Conservation (phyloP, 2,113 vertebrate species). For the Etia nguti region DNA sequence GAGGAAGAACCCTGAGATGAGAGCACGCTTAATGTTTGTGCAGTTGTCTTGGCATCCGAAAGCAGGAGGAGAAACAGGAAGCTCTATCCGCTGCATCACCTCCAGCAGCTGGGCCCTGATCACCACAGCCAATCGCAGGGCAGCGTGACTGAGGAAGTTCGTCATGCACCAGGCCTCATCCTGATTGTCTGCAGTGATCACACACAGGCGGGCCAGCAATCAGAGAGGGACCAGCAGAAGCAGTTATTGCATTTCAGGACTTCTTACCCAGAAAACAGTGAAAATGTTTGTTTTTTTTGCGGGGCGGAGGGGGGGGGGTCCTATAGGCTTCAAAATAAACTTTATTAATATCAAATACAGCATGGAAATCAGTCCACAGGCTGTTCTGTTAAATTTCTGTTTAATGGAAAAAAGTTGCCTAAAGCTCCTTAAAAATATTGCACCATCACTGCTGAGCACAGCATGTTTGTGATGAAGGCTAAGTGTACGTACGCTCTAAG, state of each 20-base stretch:
- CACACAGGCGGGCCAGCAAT: neutral
- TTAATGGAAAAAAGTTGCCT: neutral
- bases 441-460: neutral
- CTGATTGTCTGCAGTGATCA: constrained; percentile 70
- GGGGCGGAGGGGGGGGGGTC: too few species aligned
- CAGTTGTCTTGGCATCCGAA: constrained; percentile 87
- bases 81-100: constrained; percentile 90
- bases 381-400: neutral
- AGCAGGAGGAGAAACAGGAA: constrained; percentile 85
- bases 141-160: constrained; percentile 74
- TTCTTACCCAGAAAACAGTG: neutral
- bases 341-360: neutral
- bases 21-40: constrained; percentile 85
- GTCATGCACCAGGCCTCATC: constrained; percentile 86
- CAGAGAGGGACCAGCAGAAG: neutral
- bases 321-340: neutral
- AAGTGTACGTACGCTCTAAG: constrained; percentile 75
- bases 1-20: constrained; percentile 94
- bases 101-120: constrained; percentile 87
- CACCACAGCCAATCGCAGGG: constrained; percentile 77
- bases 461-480: neutral
- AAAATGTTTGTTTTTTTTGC: rapidly evolving
- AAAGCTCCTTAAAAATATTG: neutral
- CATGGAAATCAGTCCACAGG: neutral
- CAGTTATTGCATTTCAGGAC: neutral